Evolutionary conservation across 1,140 invertebrate genomes (phyloP).

Genomic region (Gyrodactylus salaris): DNA sequence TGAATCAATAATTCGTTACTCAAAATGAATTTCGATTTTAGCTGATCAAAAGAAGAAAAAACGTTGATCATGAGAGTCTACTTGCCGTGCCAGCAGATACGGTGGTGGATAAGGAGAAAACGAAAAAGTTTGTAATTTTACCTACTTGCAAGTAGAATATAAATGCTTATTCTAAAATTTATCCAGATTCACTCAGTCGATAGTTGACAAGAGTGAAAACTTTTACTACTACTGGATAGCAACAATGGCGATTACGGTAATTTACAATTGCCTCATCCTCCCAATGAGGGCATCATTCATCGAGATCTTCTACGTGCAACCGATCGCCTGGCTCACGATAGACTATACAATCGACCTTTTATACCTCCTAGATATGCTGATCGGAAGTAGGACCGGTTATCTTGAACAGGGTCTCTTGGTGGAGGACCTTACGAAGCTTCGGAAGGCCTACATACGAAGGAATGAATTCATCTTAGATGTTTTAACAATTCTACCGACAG

Average conservation of each 20-base stretch:
- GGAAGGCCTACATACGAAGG: slow-evolving; percentile 34
- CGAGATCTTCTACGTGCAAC: not conserved
- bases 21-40: too few species aligned
- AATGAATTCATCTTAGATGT: slow-evolving; percentile 26
- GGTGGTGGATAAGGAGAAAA: too few species aligned
- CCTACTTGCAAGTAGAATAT: too few species aligned
- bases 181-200: too few species aligned
- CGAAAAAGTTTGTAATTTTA: too few species aligned
- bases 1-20: too few species aligned
- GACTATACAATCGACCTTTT: slow-evolving; percentile 3
- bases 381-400: slow-evolving; percentile 30
- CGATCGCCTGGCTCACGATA: not conserved
- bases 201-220: not conserved
- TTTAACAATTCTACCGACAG: slow-evolving; percentile 41
- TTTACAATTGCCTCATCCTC: slow-evolving; percentile 1
- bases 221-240: slow-evolving; percentile 6
- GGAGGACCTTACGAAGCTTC: slow-evolving; percentile 33
- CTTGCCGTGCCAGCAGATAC: too few species aligned
- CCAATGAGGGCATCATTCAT: slow-evolving; percentile 1
- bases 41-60: too few species aligned
- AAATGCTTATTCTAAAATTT: too few species aligned
- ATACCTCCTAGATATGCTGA: not conserved
- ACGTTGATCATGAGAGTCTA: too few species aligned
- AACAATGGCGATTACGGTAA: not conserved
- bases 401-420: slow-evolving; percentile 58